phyloP scores from a whole-genome alignment of 2,797 vertebrate genomes.

The Gadopsis marmoratus region DNA sequence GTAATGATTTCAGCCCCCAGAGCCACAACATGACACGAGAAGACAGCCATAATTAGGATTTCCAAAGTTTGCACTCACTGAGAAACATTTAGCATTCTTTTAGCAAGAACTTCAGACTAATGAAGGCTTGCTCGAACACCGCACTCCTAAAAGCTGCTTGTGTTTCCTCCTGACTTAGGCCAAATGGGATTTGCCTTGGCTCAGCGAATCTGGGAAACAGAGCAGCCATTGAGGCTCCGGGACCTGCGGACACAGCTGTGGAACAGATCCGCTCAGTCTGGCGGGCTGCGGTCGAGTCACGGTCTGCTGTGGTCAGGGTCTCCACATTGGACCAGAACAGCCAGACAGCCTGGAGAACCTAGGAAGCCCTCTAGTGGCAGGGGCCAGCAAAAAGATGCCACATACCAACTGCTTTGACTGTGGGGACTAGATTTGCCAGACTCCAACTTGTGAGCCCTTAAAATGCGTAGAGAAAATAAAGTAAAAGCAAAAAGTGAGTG shows the following conservation, averaged over 20 bases:
- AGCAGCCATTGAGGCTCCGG: slow-evolving; percentile 65
- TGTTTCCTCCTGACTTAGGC: slow-evolving; percentile 65
- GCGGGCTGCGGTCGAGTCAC: slow-evolving; percentile 47
- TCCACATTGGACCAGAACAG: slow-evolving; percentile 30
- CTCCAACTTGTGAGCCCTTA: slow-evolving; percentile 4
- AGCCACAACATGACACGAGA: not conserved
- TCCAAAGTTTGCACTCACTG: not conserved
- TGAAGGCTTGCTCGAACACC: slow-evolving; percentile 27
- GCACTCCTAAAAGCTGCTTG: slow-evolving; percentile 2
- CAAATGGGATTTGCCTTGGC: slow-evolving; percentile 64
- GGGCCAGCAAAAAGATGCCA: slow-evolving; percentile 26
- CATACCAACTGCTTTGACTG: slow-evolving; percentile 30
- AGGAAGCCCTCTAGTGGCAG: slow-evolving; percentile 49
- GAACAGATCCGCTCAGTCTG: slow-evolving; percentile 72
- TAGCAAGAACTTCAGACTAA: slow-evolving; percentile 31
- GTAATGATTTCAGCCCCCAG: slow-evolving; percentile 33
- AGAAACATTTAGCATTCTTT: slow-evolving; percentile 11
- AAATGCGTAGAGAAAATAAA: slow-evolving; percentile 20
- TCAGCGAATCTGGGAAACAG: slow-evolving; percentile 72
- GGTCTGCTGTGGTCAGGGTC: slow-evolving; percentile 32
- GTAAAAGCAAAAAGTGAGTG: not conserved
- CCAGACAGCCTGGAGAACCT: slow-evolving; percentile 34
- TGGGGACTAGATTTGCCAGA: not conserved
- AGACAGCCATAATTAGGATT: slow-evolving; percentile 23
- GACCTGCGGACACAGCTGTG: slow-evolving; percentile 76